phyloP scores from a whole-genome alignment of 2,113 vertebrate genomes.

The Pachycephala philippinensis region DNA sequence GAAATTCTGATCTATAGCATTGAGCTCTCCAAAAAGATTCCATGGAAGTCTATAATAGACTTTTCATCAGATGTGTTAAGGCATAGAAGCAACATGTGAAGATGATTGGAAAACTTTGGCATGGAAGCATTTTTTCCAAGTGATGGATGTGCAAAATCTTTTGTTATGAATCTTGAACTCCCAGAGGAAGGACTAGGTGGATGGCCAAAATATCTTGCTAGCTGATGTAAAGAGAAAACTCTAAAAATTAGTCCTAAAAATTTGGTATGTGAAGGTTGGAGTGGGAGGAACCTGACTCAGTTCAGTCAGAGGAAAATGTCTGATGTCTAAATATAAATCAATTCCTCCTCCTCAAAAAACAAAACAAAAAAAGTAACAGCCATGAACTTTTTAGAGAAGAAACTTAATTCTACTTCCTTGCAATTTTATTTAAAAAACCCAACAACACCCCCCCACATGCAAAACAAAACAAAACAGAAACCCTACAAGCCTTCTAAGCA shows the following conservation, averaged over 20 bases:
- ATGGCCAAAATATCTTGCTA: background rate
- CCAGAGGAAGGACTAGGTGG: background rate
- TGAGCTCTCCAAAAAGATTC: background rate
- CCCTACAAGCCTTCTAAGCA: background rate
- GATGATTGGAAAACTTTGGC: background rate
- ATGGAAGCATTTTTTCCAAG: background rate
- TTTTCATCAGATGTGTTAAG: background rate
- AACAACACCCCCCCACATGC: rapidly evolving
- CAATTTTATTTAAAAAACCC: background rate
- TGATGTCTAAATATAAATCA: background rate
- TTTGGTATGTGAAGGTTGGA: background rate
- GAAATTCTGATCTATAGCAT: background rate
- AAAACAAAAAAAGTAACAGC: background rate
- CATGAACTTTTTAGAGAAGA: background rate
- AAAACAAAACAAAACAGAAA: background rate
- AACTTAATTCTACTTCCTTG: background rate
- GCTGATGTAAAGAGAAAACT: background rate
- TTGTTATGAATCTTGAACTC: background rate
- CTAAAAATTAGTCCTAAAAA: background rate
- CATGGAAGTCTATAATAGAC: background rate
- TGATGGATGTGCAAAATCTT: background rate
- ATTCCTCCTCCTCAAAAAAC: background rate
- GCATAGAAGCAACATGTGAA: background rate
- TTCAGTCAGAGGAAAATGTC: background rate
- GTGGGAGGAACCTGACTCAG: background rate